Percentiles rank a stretch among this genome's conserved stretches.
Conservation (phyloP, 2,113 vertebrate genomes). For the Pardalotus punctatus region DNA sequence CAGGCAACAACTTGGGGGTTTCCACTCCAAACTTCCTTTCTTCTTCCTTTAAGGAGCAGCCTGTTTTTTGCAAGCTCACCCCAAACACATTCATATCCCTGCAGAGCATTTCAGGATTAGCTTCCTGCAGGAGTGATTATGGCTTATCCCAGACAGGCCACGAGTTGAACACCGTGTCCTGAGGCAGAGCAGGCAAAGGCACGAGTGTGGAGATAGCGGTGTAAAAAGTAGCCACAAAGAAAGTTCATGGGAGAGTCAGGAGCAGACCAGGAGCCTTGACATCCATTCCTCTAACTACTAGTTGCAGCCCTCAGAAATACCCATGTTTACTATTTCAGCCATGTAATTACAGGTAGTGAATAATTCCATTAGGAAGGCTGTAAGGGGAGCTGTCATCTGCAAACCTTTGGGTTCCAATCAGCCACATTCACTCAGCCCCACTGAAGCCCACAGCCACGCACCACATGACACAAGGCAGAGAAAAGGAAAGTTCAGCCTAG, state of each 20-base stretch:
- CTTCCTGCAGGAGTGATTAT: not conserved
- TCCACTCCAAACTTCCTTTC: not conserved
- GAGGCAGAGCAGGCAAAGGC: not conserved
- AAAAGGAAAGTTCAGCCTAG: not conserved
- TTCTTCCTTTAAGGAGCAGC: not conserved
- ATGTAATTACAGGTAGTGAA: conserved; percentile 47
- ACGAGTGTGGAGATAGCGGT: not conserved
- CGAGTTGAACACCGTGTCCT: not conserved
- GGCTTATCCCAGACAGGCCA: not conserved
- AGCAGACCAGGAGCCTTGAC: not conserved
- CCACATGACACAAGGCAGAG: not conserved
- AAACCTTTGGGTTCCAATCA: not conserved
- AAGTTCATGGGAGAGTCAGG: conserved; percentile 22
- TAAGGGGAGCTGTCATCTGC: not conserved
- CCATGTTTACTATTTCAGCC: conserved; percentile 42
- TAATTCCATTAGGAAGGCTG: conserved; percentile 43
- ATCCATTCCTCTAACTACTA: not conserved
- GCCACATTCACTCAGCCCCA: not conserved
- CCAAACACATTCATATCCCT: not conserved
- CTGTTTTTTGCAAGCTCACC: not conserved
- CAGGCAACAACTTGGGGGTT: not conserved
- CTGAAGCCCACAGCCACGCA: not conserved
- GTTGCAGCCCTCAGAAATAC: conserved; percentile 35
- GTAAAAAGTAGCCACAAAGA: not conserved
- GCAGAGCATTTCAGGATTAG: not conserved